These are phyloP conservation scores for Araneus ventricosus DNA, from an alignment of 1,140 invertebrate species.

Conservation along the genomic window DNA sequence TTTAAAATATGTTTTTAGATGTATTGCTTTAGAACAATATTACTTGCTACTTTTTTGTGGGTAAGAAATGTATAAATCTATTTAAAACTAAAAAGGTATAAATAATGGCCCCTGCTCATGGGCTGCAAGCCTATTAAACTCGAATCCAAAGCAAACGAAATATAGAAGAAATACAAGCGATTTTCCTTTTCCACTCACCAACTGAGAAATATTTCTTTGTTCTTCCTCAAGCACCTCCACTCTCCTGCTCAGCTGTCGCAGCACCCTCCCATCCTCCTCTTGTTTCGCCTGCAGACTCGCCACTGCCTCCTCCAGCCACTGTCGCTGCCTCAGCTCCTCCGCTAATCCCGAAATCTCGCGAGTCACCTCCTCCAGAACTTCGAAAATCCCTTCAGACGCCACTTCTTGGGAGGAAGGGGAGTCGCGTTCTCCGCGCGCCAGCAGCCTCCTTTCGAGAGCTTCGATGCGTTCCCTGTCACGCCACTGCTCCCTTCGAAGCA, in stretches of 20 bases:
- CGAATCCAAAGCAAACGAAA: neutral
- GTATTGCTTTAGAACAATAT: too few species aligned
- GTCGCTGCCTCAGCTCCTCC: conserved; percentile 16
- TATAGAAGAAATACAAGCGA: neutral
- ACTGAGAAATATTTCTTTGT: neutral
- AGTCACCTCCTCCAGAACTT: conserved; percentile 23
- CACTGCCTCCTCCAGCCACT: neutral
- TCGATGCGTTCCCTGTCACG: conserved; percentile 35
- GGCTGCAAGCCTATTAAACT: too few species aligned
- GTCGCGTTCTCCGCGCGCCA: conserved; percentile 1
- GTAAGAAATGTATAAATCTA: too few species aligned
- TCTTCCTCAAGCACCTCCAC: neutral
- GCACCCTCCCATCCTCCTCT: neutral
- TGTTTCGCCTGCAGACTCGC: neutral
- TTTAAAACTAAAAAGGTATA: too few species aligned
- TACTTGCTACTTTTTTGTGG: too few species aligned
- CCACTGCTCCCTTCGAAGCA: conserved; percentile 27
- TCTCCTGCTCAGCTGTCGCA: neutral
- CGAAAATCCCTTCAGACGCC: neutral
- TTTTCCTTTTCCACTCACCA: neutral
- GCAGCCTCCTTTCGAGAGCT: conserved; percentile 30
- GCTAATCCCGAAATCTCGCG: neutral
- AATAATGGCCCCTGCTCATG: too few species aligned
- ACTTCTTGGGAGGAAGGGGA: neutral
- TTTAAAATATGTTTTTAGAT: too few species aligned